phyloP scores from a whole-genome alignment of 2,888 invertebrate genomes.

The Vandiemenella viatica region DNA sequence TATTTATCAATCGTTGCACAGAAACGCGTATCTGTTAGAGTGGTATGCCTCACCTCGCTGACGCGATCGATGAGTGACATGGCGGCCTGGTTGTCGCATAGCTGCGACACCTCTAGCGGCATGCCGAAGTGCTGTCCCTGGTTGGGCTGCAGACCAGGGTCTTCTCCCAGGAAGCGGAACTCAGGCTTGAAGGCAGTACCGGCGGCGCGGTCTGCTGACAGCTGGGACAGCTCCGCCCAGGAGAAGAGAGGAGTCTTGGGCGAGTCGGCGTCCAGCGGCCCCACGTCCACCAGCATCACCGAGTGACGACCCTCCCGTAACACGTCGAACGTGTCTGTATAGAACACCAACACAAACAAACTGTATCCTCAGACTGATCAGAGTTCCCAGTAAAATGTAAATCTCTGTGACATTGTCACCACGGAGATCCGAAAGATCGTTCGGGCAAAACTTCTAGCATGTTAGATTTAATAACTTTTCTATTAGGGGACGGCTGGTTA shows the following conservation, averaged over 20 bases:
- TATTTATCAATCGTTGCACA: too few species aligned
- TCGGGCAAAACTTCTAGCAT: too few species aligned
- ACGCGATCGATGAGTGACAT: background rate
- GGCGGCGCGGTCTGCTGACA: background rate
- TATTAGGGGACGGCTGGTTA: too few species aligned
- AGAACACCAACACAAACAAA: too few species aligned
- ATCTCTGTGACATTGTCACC: too few species aligned
- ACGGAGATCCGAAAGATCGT: too few species aligned
- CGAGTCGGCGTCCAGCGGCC: background rate
- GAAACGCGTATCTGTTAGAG: too few species aligned
- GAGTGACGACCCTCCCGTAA: background rate
- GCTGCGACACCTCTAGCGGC: conserved; percentile 21
- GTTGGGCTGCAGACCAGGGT: conserved; percentile 34
- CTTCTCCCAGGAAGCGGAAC: conserved; percentile 33
- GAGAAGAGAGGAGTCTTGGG: background rate
- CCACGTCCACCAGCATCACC: background rate
- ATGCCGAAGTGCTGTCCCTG: conserved; percentile 30
- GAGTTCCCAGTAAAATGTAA: too few species aligned
- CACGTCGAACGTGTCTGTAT: background rate
- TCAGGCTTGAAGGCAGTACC: conserved; percentile 22
- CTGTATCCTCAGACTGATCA: too few species aligned
- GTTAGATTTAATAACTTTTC: too few species aligned
- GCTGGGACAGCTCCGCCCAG: background rate
- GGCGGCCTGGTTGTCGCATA: background rate
- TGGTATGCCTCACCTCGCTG: too few species aligned